phyloP scores from a whole-genome alignment of 2,113 vertebrate species.

The Lophotis ruficrista region DNA sequence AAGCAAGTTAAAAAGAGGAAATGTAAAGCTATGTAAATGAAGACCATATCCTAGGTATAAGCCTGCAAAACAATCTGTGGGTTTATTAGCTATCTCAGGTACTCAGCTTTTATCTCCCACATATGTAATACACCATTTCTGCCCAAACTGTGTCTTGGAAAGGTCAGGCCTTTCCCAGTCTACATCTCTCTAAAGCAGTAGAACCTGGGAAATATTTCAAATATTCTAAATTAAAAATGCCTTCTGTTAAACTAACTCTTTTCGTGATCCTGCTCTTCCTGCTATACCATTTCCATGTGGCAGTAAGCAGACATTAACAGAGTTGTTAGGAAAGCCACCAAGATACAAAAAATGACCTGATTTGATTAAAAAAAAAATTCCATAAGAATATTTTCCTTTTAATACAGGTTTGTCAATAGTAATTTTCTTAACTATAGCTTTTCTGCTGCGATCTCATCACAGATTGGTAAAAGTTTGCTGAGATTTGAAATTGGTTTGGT shows the following conservation, averaged over 20 bases:
- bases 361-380: not conserved
- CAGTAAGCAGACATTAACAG: not conserved
- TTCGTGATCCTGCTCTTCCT: not conserved
- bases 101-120: not conserved
- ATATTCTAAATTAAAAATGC: not conserved
- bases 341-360: not conserved
- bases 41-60: not conserved
- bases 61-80: not conserved
- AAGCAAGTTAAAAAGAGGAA: not conserved
- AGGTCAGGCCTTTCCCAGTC: not conserved
- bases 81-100: not conserved
- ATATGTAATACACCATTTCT: not conserved
- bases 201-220: not conserved
- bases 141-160: not conserved
- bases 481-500: not conserved
- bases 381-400: not conserved
- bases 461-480: not conserved
- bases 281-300: not conserved
- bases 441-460: not conserved
- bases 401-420: not conserved
- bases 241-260: not conserved
- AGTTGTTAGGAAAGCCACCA: not conserved
- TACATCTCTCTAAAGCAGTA: not conserved
- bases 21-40: not conserved
- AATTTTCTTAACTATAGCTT: not conserved